Evolutionary conservation across 2,888 invertebrate genomes (phyloP), one percentile per base, ranked within the genome.

Genomic region (Acrocera orbiculus): DNA sequence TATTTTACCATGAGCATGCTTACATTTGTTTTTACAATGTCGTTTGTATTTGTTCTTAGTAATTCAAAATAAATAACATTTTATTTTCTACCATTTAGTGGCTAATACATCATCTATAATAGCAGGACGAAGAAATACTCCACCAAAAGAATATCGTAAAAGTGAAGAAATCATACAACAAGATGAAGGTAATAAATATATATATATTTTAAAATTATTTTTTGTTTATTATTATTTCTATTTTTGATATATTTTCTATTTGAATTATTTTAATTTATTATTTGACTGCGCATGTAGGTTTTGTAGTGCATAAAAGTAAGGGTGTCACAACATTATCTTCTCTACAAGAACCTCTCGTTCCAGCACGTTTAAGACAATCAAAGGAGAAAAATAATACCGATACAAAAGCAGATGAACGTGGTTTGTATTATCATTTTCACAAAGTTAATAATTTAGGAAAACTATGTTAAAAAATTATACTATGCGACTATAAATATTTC

Each of bases 241-340:
- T 11, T 27, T 22, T 32, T 16, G 26, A 6, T 13, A n/a, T 27
- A 27, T 28, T 19, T 26, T 34, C 16, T 19, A n/a, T 25, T 30
- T 32, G 15, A 33, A 31, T 37, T 31, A 10, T 29, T 31, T 22
- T 26, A 19, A 17, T 31, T 27, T 30, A 22, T 34, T 34, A 9
- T 28, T 24, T 32, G 16, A 16, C 15, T 27, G 23, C 16, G 29
- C 27, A 32, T 27, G 37, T 35, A 59, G 59, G 55, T 41, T 87
- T 82, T 58, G 76, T 83, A 27, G 85, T 85, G 40, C 85, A 87
- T 60, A 69, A 79, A 44, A 77, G 76, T 30, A 69, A 73, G 48
- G 78, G 74, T 42, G 70, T 86, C 50, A 78, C 85, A 32, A 87
- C 87, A 16, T 57, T 80, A 42, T 72, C 76, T 58, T 74, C 80